Base-by-base conservation (phyloP, 2,888 invertebrate species). In the Andrena hattorfiana region DNA sequence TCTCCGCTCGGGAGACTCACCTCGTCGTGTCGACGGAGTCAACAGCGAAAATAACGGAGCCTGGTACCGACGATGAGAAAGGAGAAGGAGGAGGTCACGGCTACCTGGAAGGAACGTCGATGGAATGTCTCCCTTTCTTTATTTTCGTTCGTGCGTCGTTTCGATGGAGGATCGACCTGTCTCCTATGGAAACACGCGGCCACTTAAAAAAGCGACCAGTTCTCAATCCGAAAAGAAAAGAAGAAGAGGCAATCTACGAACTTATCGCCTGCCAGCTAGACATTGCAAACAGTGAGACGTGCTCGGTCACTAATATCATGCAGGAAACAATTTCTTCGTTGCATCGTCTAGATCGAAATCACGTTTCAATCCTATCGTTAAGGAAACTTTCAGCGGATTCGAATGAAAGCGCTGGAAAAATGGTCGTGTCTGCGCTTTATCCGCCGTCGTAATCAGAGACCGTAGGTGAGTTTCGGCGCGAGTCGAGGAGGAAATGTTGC, bases 21-120 rank as follows among this genome's bases (percentile, higher is more conserved):
- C 42, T 78, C 76, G 70, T 70, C 68, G 81, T 30, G 56, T 63
- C 66, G 62, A 75, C 80, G 81, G 69, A 77, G 56, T 75, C 56
- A 72, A 77, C 85, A 67, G 70, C 72, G 71, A 69, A 35, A 81
- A 77, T 77, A 81, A 81, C 80, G 80, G 71, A 67, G 77, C 48
- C 68, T 69, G 73, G 51, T 63, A 54, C 32, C 6, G 60, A 81
- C 73, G 77, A 68, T 20, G 67, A 68, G 67, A 78, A 78, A 59
- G 69, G 73, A 73, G 81, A 42, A 72, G 75, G 71, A 81, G 77
- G 81, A 81, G 67, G 84, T 70, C 62, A 66, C 75, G 67, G 60
- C 81, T 64, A 74, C 80, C 85, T 69, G 64, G 62, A 63, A 77
- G 49, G 68, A 42, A 69, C 71, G 56, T 70, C 64, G 66, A 32